Conservation (phyloP, 1,140 invertebrate genomes). For the Drosophila takahashii region DNA sequence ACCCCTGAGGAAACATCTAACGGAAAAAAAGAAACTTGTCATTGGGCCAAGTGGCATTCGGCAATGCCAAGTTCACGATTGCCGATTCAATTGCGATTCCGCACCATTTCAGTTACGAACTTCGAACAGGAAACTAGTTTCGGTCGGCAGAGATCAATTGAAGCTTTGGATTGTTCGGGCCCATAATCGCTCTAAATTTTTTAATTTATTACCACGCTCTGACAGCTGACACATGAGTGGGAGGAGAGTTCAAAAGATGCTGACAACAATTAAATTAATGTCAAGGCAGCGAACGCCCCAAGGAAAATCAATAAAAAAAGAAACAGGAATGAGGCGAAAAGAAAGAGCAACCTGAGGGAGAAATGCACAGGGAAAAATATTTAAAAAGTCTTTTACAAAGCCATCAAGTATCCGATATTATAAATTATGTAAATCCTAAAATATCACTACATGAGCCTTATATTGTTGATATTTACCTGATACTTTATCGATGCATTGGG, state of each 20-base stretch:
- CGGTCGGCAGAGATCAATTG: constrained; percentile 71
- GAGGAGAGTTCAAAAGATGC: constrained; percentile 73
- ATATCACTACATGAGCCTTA: no score
- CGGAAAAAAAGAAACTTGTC: constrained; percentile 59
- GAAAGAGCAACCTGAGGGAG: constrained; percentile 35
- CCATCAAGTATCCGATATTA: no score
- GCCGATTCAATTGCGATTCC: constrained; percentile 37
- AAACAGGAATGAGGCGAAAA: constrained; percentile 21
- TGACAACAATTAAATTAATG: constrained; percentile 83
- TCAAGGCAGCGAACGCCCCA: constrained; percentile 59
- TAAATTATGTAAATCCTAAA: no score
- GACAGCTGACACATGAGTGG: constrained; percentile 55
- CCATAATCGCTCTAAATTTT: constrained; percentile 76
- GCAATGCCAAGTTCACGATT: constrained; percentile 39
- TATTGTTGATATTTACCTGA: no score
- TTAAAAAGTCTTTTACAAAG: no score
- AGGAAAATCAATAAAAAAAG: constrained; percentile 64
- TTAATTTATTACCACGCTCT: constrained; percentile 71
- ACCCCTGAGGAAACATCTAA: constrained; percentile 48
- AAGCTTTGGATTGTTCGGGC: constrained; percentile 51
- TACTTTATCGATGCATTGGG: no score
- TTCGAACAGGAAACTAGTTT: constrained; percentile 72
- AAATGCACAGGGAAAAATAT: background rate
- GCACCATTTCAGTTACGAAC: constrained; percentile 13
- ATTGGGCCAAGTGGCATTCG: constrained; percentile 49